Evolutionary conservation across 2,797 vertebrate species (phyloP).

Genomic region (Trichosurus vulpecula): DNA sequence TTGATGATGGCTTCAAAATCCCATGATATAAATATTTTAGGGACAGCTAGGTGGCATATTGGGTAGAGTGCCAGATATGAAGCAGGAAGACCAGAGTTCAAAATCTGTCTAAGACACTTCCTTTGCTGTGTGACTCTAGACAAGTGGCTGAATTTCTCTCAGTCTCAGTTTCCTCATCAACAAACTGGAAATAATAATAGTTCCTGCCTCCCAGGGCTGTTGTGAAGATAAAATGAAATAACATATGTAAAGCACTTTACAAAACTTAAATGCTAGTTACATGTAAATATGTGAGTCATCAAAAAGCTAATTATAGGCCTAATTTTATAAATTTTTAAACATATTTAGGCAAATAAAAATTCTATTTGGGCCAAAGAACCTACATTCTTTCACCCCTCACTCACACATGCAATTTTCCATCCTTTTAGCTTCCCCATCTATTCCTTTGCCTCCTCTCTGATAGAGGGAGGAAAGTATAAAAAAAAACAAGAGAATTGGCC

Average conservation of each 20-base stretch:
- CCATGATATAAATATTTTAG: not conserved
- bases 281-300: not conserved
- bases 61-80: not conserved
- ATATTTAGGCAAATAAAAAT: constrained; percentile 4
- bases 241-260: not conserved
- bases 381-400: not conserved
- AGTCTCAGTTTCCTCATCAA: not conserved
- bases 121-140: not conserved
- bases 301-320: not conserved
- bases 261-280: not conserved
- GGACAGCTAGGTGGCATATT: not conserved
- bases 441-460: not conserved
- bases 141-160: not conserved
- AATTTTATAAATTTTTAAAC: constrained; percentile 18
- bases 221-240: not conserved
- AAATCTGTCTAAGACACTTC: not conserved
- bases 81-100: not conserved
- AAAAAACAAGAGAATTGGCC: not conserved
- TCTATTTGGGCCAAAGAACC: constrained; percentile 6
- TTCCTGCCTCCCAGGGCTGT: not conserved
- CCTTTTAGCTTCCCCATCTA: not conserved
- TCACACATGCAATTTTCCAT: not conserved
- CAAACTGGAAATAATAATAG: not conserved
- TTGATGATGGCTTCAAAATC: not conserved
- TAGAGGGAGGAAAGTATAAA: not conserved